These are phyloP conservation scores for Stichodactyla helianthus DNA, from an alignment of 64 coral and sea anemone species.

Conservation along the genomic window DNA sequence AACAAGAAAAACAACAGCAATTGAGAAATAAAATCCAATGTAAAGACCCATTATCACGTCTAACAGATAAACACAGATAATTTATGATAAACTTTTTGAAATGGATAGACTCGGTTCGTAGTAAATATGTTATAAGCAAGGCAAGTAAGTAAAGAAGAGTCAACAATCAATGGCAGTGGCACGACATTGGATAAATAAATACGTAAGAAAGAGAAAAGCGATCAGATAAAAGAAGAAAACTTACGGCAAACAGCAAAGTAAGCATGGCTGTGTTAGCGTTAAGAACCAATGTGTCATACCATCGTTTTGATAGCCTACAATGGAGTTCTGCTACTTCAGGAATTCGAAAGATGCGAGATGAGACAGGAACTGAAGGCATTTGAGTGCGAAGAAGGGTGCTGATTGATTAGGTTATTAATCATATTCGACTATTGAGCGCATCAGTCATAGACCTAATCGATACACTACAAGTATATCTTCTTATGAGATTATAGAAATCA, in stretches of 20 bases:
- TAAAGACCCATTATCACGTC: background rate
- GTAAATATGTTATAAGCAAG: background rate
- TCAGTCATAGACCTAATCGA: background rate
- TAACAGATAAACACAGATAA: background rate
- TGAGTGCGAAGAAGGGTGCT: slow-evolving; percentile 26
- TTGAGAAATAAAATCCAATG: background rate
- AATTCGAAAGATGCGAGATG: slow-evolving; percentile 2
- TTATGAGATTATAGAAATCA: too few relatives aligned
- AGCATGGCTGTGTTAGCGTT: background rate
- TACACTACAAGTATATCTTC: too few relatives aligned
- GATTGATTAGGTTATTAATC: background rate
- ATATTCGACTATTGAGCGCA: background rate
- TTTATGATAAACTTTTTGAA: background rate
- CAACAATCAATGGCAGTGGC: background rate
- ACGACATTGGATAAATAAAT: background rate
- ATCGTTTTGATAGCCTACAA: background rate
- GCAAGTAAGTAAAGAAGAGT: background rate
- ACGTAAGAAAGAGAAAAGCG: background rate
- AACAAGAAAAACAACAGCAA: background rate
- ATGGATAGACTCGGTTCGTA: background rate
- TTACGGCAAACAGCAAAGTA: slow-evolving; percentile 49
- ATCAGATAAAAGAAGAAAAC: slow-evolving; percentile 1
- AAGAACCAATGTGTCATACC: background rate
- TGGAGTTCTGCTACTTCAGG: background rate
- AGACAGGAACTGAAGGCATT: background rate